phyloP scores from a whole-genome alignment of 2,888 invertebrate species.

The Dynastes grantii region DNA sequence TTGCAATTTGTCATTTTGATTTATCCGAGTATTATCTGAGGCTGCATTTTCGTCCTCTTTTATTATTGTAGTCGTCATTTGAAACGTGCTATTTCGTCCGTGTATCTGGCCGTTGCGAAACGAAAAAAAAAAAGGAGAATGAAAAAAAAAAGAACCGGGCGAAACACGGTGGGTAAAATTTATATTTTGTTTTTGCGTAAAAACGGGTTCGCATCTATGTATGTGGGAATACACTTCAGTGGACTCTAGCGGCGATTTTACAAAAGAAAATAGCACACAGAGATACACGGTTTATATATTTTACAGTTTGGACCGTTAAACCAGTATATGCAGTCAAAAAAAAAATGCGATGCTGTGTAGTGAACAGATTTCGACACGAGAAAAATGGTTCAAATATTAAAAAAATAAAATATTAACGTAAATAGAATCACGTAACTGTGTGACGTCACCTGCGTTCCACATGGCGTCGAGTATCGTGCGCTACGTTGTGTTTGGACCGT shows the following conservation, averaged over 20 bases:
- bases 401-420: no score
- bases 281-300: not conserved
- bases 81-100: conserved; percentile 13
- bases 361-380: no score
- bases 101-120: not conserved
- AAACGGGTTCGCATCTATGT: not conserved
- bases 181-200: conserved; percentile 29
- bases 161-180: conserved; percentile 10
- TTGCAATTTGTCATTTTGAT: conserved; percentile 52
- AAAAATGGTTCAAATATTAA: no score
- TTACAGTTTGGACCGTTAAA: not conserved
- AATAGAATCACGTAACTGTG: no score
- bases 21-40: conserved; percentile 46
- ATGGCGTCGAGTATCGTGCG: no score
- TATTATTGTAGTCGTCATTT: conserved; percentile 30
- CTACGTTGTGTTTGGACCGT: no score
- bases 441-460: no score
- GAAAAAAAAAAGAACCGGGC: not conserved
- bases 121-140: not conserved
- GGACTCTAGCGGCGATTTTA: not conserved
- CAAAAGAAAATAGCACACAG: conserved; percentile 3
- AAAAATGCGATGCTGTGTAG: no score
- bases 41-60: conserved; percentile 29
- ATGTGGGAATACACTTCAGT: conserved; percentile 7
- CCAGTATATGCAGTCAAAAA: no score